Evolutionary conservation across 2,888 invertebrate species (phyloP).

Genomic region (Coecobrya sp.): DNA sequence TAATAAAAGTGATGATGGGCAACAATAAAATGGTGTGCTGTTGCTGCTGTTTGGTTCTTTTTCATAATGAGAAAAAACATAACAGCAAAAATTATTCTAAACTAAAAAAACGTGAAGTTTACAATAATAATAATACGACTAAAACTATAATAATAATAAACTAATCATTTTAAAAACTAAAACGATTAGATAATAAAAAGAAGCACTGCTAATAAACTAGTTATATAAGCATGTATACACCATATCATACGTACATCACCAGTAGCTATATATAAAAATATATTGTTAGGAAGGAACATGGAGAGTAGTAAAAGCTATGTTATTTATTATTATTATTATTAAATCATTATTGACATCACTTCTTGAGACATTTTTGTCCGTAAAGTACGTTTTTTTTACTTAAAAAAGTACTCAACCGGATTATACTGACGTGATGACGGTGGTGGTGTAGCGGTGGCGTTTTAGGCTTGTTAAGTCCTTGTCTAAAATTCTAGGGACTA

Average conservation of each 20-base stretch:
- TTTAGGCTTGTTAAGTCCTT: background rate
- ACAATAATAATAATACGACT: constrained; percentile 45
- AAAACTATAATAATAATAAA: constrained; percentile 34
- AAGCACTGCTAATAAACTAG: constrained; percentile 75
- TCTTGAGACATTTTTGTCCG: constrained; percentile 53
- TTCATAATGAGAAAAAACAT: background rate
- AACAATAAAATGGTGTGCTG: constrained; percentile 43
- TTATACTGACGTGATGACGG: constrained; percentile 28
- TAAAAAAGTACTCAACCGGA: constrained; percentile 10
- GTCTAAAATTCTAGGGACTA: background rate
- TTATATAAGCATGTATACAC: constrained; percentile 71
- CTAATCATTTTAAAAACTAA: constrained; percentile 69
- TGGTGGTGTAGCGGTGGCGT: background rate
- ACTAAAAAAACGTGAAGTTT: constrained; percentile 45
- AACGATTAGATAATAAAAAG: constrained; percentile 41
- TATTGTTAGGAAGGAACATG: constrained; percentile 42
- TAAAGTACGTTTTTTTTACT: background rate
- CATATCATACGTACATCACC: constrained; percentile 74
- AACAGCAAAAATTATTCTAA: constrained; percentile 30
- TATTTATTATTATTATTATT: constrained; percentile 19
- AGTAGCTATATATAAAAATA: too few relatives aligned
- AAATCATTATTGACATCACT: constrained; percentile 46
- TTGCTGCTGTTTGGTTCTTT: constrained; percentile 12
- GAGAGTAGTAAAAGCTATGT: constrained; percentile 63
- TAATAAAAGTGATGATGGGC: constrained; percentile 44